These are phyloP conservation scores for Psilopsiagon aurifrons DNA, from an alignment of 2,113 vertebrate species.

Conservation along the genomic window DNA sequence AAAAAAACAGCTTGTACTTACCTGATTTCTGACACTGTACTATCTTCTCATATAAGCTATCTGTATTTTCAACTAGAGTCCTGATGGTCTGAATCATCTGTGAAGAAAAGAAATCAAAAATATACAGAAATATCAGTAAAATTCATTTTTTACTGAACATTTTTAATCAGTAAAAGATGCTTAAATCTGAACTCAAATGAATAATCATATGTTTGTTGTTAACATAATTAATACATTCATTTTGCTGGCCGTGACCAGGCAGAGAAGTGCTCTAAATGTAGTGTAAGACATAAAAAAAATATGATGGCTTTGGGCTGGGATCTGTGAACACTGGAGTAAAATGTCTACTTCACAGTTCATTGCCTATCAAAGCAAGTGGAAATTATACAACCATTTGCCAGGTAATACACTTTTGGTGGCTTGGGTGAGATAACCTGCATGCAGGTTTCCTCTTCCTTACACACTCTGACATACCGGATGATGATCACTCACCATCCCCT, in stretches of 20 bases:
- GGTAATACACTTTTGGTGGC: background rate
- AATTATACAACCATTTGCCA: background rate
- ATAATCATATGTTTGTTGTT: background rate
- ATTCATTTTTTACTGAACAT: background rate
- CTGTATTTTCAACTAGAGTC: constrained; percentile 86
- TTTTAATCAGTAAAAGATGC: background rate
- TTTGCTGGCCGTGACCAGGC: background rate
- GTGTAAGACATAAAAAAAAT: background rate
- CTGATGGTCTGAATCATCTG: constrained; percentile 96
- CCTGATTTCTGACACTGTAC: constrained; percentile 91
- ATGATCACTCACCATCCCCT: background rate
- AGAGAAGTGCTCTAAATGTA: background rate
- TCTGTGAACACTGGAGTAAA: background rate
- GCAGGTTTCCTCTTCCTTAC: background rate
- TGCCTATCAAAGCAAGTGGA: background rate
- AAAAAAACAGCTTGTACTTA: constrained; percentile 52
- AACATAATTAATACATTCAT: background rate
- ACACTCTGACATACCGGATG: background rate
- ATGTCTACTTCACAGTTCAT: background rate
- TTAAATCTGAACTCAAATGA: background rate
- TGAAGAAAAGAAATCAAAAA: constrained; percentile 40
- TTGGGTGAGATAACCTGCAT: background rate
- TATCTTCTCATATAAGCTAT: constrained; percentile 88
- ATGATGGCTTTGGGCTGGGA: background rate
- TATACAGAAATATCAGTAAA: background rate